Conservation (phyloP, 2,797 vertebrate genomes). For the Diceros bicornis region DNA sequence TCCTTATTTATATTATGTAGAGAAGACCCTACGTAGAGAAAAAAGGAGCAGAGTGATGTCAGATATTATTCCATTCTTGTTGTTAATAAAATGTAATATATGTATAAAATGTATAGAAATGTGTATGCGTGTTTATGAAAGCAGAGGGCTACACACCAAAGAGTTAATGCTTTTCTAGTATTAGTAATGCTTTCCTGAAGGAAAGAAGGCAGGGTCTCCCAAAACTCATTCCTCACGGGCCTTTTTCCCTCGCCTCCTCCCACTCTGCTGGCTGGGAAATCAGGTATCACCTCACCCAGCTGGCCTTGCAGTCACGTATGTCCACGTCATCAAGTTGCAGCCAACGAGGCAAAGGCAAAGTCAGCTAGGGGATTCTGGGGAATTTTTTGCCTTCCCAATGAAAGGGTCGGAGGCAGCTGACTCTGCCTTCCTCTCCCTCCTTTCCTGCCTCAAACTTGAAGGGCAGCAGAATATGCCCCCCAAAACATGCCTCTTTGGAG, state of each 20-base stretch:
- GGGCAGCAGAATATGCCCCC: not conserved
- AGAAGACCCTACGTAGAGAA: not conserved
- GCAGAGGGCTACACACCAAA: not conserved
- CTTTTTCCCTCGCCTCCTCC: too few relatives aligned
- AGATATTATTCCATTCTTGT: not conserved
- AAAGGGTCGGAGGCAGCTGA: not conserved
- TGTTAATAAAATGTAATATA: not conserved
- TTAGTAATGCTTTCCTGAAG: not conserved
- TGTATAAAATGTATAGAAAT: not conserved
- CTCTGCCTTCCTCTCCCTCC: too few relatives aligned
- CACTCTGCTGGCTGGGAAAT: not conserved
- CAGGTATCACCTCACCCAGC: not conserved
- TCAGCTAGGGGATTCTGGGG: not conserved
- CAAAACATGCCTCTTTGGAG: not conserved
- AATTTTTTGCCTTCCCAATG: not conserved
- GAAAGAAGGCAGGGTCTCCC: too few relatives aligned
- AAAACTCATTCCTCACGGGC: too few relatives aligned
- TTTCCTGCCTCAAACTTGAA: not conserved
- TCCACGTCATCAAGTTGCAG: not conserved
- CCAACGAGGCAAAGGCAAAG: not conserved
- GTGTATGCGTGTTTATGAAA: not conserved
- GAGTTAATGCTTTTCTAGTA: not conserved
- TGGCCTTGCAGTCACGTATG: fast-evolving
- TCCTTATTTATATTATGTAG: not conserved
- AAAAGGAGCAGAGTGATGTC: not conserved